Evolutionary conservation across 2,797 vertebrate genomes (phyloP), one percentile per base, ranked within the genome.

Genomic region (Coracias cyanogaster): DNA sequence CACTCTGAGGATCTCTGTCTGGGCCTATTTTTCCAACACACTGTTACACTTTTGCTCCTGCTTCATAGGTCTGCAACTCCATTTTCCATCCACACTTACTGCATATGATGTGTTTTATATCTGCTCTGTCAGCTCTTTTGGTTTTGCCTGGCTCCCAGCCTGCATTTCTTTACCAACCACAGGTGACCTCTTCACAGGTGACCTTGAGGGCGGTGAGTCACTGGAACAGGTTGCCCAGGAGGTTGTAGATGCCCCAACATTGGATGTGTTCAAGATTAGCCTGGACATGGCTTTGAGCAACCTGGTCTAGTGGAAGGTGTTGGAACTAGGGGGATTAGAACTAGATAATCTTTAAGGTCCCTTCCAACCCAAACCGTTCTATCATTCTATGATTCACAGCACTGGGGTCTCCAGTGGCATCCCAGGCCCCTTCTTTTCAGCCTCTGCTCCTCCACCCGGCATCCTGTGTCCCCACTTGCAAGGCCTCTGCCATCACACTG

Each of bases 401-500:
- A 79, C 39, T 22, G 35, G 39, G 7, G 22, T 58, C 20, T 12
- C 22, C 62, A 66, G 43, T 2, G 7, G 4, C 33, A 58, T 28
- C 37, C 52, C 0, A 0, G 57, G 6, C 5, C 43, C 22, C 3
- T 4, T 29, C 35, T 54, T 73, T 66, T 33, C 48, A 78, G 31
- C 24, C 12, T 54, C 49, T 64, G 48, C 24, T 57, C 35, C 33
- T n/a, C 52, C 11, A 9, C 29, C 22, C 37, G 12, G 12, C 28
- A 24, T 19, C 62, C 41, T 2, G 5, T 48, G 49, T 16, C 22
- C 15, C 33, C 22, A 14, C 11, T 15, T 49, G 20, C 25, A 66
- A 84, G 28, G 39, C 8, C 58, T 86, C 69, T 73, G 41, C 65
- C 29, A 69, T 24, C 1, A 1, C 4, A 4, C 11, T 0, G 0